Evolutionary conservation across 2,888 invertebrate species (phyloP).

Genomic region (Heliconius hortense): DNA sequence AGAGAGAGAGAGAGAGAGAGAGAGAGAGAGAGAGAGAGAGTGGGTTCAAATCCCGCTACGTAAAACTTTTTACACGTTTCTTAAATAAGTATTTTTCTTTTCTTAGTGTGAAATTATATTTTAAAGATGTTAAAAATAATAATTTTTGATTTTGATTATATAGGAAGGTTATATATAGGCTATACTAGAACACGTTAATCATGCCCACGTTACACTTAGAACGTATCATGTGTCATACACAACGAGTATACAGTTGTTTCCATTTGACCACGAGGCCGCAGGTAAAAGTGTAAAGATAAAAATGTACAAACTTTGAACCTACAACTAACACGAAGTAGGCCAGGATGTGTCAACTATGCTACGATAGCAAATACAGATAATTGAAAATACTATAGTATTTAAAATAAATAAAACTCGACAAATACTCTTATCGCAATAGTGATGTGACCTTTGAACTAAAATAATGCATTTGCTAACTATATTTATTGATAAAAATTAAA

Average conservation of each 20-base stretch:
- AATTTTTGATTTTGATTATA: too few species aligned
- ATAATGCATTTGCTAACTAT: not conserved
- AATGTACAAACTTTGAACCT: not conserved
- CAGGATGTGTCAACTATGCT: not conserved
- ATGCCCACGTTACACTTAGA: too few species aligned
- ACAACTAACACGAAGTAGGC: not conserved
- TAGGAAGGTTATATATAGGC: too few species aligned
- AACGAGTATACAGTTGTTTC: not conserved
- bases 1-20: too few species aligned
- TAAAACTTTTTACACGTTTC: too few species aligned
- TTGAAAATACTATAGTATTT: not conserved
- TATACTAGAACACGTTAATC: too few species aligned
- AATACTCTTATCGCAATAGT: not conserved
- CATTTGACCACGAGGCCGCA: not conserved
- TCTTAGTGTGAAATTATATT: too few species aligned
- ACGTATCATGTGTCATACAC: not conserved
- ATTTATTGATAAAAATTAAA: slow-evolving; percentile 2
- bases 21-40: too few species aligned
- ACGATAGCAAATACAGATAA: not conserved
- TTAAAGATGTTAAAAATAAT: too few species aligned
- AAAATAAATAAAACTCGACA: not conserved
- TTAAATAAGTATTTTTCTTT: too few species aligned
- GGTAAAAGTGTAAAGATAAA: not conserved
- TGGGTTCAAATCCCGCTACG: too few species aligned
- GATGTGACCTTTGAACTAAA: not conserved